Conservation (phyloP, 2,113 vertebrate genomes). For the Pedetes capensis region DNA sequence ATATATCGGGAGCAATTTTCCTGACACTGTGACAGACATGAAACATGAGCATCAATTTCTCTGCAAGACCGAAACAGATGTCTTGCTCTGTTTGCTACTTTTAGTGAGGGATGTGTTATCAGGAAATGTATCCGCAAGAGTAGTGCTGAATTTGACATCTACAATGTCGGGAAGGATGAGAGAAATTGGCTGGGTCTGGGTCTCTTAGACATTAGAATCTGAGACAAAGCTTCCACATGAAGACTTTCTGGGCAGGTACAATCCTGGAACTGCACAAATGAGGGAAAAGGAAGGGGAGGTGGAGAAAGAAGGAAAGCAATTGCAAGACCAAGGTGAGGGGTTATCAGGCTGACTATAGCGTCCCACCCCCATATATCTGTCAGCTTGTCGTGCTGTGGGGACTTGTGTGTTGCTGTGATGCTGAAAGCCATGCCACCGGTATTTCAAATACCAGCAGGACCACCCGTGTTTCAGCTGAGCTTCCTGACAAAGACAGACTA, state of each 20-base stretch:
- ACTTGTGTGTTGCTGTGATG: too few species aligned
- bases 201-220: neutral
- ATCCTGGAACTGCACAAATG: neutral
- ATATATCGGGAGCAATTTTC: neutral
- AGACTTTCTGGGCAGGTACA: neutral
- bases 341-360: neutral
- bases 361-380: too few species aligned
- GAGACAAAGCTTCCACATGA: neutral
- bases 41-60: neutral
- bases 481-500: too few species aligned
- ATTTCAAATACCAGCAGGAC: too few species aligned
- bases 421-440: too few species aligned
- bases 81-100: neutral
- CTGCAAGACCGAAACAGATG: neutral
- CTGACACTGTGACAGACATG: neutral
- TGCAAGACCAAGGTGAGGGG: too few species aligned
- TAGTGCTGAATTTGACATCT: neutral
- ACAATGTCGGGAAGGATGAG: neutral
- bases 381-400: too few species aligned
- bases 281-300: fast-evolving
- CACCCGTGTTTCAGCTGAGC: too few species aligned
- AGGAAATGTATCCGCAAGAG: neutral
- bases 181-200: neutral
- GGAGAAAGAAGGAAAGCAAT: neutral
- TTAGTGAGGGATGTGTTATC: neutral